Evolutionary conservation across 2,113 vertebrate genomes (phyloP).

Genomic region (Tychaedon coryphoeus): DNA sequence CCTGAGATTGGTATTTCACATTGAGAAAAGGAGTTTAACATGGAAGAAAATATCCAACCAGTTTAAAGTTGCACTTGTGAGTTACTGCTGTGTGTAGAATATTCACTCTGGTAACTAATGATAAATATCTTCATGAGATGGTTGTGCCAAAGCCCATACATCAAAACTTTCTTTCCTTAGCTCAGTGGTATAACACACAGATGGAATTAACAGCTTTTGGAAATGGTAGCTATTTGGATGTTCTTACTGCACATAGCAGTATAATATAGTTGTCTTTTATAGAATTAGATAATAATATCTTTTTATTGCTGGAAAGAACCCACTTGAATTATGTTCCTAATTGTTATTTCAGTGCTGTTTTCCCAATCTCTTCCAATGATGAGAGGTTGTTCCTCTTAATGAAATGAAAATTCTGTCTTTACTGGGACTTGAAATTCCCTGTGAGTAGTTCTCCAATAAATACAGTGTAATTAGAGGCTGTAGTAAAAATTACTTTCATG

Average conservation of each 20-base stretch:
- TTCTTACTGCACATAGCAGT: not conserved
- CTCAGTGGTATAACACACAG: not conserved
- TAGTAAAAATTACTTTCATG: not conserved
- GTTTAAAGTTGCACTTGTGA: not conserved
- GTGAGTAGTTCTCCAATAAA: not conserved
- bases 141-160: not conserved
- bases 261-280: not conserved
- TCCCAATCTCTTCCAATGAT: not conserved
- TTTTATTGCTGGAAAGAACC: not conserved
- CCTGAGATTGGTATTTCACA: not conserved
- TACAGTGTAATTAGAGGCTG: not conserved
- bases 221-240: not conserved
- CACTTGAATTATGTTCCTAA: not conserved
- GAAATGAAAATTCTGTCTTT: not conserved
- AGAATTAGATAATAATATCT: not conserved
- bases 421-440: not conserved
- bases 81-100: not conserved
- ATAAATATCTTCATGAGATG: not conserved
- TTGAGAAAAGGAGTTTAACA: not conserved
- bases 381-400: not conserved
- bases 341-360: constrained; percentile 31
- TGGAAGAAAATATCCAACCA: not conserved
- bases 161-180: not conserved
- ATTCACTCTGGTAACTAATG: not conserved
- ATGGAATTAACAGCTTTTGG: not conserved